phyloP scores from a whole-genome alignment of 2,113 vertebrate species.

The Neodon shergylaensis region DNA sequence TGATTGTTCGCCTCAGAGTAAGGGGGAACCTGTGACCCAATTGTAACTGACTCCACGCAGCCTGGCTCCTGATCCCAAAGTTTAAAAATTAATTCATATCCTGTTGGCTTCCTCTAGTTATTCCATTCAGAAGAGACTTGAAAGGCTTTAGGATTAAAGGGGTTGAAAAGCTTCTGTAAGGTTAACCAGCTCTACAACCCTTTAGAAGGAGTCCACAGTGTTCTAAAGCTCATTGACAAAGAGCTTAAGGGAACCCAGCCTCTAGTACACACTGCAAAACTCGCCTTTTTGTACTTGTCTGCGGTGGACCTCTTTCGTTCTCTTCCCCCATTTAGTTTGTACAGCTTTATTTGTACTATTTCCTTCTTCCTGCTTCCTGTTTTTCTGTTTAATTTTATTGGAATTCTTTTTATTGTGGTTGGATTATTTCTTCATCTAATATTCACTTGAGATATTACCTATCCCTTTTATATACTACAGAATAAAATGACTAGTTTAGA shows the following conservation, averaged over 20 bases:
- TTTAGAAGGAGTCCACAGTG: conserved; percentile 8
- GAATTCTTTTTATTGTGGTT: background rate
- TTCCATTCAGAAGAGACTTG: conserved; percentile 5
- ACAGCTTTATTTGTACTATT: background rate
- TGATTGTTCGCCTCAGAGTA: background rate
- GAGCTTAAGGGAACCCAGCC: background rate
- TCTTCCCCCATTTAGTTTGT: background rate
- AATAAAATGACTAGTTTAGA: background rate
- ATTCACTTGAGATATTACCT: background rate
- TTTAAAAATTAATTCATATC: conserved; percentile 56
- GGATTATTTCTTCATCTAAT: background rate
- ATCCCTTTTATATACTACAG: background rate
- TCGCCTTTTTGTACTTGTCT: background rate
- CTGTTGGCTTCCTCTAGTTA: conserved; percentile 10
- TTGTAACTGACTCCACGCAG: background rate
- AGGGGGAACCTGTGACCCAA: background rate
- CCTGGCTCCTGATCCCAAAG: conserved; percentile 11
- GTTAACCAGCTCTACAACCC: background rate
- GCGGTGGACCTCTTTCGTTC: background rate
- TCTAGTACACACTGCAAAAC: background rate
- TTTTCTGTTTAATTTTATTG: background rate
- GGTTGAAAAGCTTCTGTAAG: background rate
- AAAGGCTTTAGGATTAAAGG: conserved; percentile 46
- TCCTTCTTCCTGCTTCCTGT: background rate
- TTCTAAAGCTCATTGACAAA: background rate